Base-by-base conservation (phyloP, 30 jellyfish, hydroid and myxozoan species). In the Mastigias papua region DNA sequence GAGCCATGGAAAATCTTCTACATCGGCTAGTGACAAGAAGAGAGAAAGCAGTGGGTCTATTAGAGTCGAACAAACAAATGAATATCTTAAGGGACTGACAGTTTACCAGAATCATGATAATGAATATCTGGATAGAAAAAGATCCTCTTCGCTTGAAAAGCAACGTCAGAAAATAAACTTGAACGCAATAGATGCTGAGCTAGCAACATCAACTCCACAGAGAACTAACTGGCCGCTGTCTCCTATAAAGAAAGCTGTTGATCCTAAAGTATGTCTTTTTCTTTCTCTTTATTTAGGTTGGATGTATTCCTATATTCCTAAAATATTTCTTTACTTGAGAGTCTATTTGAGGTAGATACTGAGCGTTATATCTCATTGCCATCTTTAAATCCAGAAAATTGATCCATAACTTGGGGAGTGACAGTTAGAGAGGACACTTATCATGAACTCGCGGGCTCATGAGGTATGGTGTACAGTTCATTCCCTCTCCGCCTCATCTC, bases 171-270 rank as follows among this genome's bases (percentile, higher is more conserved):
- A 58, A 33, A 19, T 28, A 34, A 1, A 2, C 8, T 63, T 25
- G 42, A 63, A 63, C 17, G 2, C 77, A 2, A 35, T 33, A 23
- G 48, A 31, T 8, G 22, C 21, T 26, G 54, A 32, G 7, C 23
- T 69, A 19, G 80, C 82, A 6, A 83, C 86, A 1, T 71, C 92
- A 6, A 83, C 86, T 0, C 86, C 92, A 19, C 86, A 83, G 25
- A 71, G 61, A 57, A 34, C 86, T 27, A 62, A 49, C 51, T 83
- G 92, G 92, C 92, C 92, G 20, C 78, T 83, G 31, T 83, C 92
- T 10, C 92, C 92, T 0, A 83, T 83, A 8, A 42, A 32, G 37
- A 49, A 57, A 27, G 35, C 46, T 13, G 51, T 65, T 1, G 86
- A 83, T 8, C 49, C 46, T n/a, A 74, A 60, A 21, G 92, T 83